Conservation (phyloP, 2,888 invertebrate genomes). For the Clivina fossor region DNA sequence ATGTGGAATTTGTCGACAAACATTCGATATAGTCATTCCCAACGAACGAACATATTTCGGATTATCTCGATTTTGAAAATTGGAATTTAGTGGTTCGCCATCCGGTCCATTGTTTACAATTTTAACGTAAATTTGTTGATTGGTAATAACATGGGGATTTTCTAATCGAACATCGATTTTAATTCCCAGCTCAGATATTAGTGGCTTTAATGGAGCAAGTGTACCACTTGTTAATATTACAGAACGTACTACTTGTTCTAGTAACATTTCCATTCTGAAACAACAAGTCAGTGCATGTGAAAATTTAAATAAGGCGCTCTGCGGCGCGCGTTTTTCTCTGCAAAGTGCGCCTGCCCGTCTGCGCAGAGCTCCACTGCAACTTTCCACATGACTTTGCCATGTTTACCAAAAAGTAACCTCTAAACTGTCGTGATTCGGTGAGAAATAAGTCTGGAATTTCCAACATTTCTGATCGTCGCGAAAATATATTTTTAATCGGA, state of each 20-base stretch:
- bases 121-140: constrained; percentile 84
- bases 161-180: constrained; percentile 80
- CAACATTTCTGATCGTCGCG: too few relatives aligned
- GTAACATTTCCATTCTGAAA: constrained; percentile 79
- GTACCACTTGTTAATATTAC: constrained; percentile 97
- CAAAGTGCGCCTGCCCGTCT: too few relatives aligned
- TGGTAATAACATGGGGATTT: constrained; percentile 90
- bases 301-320: too few relatives aligned
- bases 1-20: constrained; percentile 83
- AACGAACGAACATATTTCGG: constrained; percentile 79
- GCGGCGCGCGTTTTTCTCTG: too few relatives aligned
- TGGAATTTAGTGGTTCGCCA: constrained; percentile 67
- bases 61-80: constrained; percentile 77
- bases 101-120: constrained; percentile 77
- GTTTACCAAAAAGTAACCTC: too few relatives aligned
- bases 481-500: too few relatives aligned
- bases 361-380: too few relatives aligned
- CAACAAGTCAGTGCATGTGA: too few relatives aligned
- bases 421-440: too few relatives aligned
- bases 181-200: constrained; percentile 86
- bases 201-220: constrained; percentile 85
- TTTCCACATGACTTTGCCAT: too few relatives aligned
- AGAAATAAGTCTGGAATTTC: too few relatives aligned
- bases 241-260: constrained; percentile 77
- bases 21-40: constrained; percentile 81